phyloP scores from a whole-genome alignment of 92 coral and sea anemone species.

The Epizoanthus ramosus region DNA sequence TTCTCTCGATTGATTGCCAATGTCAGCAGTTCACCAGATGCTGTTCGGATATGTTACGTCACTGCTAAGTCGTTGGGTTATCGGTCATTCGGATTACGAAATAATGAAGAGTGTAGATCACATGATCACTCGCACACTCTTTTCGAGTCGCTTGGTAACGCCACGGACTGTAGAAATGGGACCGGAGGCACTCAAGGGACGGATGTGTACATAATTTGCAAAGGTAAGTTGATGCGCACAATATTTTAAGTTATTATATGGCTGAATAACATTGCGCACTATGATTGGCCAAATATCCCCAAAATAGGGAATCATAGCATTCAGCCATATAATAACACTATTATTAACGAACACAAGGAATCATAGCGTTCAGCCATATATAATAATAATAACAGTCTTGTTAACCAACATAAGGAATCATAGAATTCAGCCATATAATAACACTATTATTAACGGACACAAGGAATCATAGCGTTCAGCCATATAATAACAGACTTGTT shows the following conservation, averaged over 20 bases:
- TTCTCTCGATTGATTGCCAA: background rate
- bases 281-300: too few species aligned
- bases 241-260: background rate
- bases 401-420: too few species aligned
- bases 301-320: too few species aligned
- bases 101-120: background rate
- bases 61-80: background rate
- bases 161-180: background rate
- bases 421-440: too few species aligned
- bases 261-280: background rate
- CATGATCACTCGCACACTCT: background rate
- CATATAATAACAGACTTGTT: too few species aligned
- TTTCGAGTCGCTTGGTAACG: background rate
- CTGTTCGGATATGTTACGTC: constrained; percentile 16
- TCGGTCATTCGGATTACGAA: constrained; percentile 17
- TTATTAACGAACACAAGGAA: too few species aligned
- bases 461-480: too few species aligned
- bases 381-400: too few species aligned
- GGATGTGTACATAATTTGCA: background rate
- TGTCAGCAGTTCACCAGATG: background rate
- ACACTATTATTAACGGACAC: too few species aligned
- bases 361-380: too few species aligned
- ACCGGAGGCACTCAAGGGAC: background rate
- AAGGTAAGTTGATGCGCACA: background rate
- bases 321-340: too few species aligned